Conservation (phyloP, 2,888 invertebrate species). For the Eulithis prunata region DNA sequence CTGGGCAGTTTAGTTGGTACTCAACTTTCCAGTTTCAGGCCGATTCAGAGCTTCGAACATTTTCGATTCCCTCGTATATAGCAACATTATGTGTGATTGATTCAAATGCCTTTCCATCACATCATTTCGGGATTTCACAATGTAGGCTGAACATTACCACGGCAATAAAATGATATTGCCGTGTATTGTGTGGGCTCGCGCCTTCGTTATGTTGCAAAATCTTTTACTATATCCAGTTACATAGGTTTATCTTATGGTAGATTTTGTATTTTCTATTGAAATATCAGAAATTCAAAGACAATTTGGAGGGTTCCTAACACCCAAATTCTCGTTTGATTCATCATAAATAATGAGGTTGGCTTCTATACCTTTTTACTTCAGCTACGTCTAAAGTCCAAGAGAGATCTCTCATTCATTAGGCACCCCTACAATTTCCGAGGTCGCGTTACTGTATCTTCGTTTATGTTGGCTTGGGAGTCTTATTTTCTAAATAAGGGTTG, state of each 20-base stretch:
- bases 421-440: conserved; percentile 33
- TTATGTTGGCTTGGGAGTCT: conserved; percentile 44
- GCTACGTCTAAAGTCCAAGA: conserved; percentile 16
- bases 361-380: conserved; percentile 11
- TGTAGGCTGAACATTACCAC: conserved; percentile 32
- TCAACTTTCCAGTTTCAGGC: not conserved
- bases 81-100: conserved; percentile 36
- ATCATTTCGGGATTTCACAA: conserved; percentile 30
- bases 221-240: too few species aligned
- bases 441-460: conserved; percentile 33
- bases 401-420: conserved; percentile 33
- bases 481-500: conserved; percentile 50
- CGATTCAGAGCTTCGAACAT: conserved; percentile 3
- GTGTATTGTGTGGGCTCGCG: conserved; percentile 38
- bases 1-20: too few species aligned
- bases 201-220: not conserved
- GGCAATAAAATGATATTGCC: conserved; percentile 44
- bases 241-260: too few species aligned
- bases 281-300: not conserved
- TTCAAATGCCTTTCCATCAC: conserved; percentile 38
- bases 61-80: not conserved
- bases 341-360: conserved; percentile 5
- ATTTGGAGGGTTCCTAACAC: not conserved
- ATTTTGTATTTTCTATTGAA: too few species aligned
- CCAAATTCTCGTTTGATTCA: conserved; percentile 4